Evolutionary conservation across 2,113 vertebrate species (phyloP), one percentile per base, ranked within the genome.

Genomic region (Chloropsis hardwickii): DNA sequence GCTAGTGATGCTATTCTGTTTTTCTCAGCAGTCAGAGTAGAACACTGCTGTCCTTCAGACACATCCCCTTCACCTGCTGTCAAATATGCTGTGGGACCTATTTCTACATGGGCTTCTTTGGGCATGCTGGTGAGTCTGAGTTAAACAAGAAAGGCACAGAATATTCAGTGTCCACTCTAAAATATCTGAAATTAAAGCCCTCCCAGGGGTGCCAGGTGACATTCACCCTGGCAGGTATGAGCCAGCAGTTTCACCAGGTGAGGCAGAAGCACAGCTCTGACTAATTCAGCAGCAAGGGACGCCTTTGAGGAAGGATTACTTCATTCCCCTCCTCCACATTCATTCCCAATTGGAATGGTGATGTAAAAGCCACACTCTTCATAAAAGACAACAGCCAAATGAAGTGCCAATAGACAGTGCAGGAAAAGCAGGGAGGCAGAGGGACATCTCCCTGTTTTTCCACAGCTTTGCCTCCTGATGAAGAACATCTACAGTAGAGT

Each of bases 111-210:
- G n/a, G 50, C 44, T 58, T 54, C 82, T 83, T 69, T 21, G 4
- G 27, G 22, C 9, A 42, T 24, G 58, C 35, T 56, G 33, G 3
- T 23, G 76, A 71, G 51, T 40, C 7, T 17, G 23, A 51, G 39
- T 31, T 45, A 77, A 70, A 69, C 19, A 35, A 57, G 39, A 47
- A 67, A 83, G 20, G 13, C 58, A 42, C 35, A 29, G n/a, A 71
- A 48, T 14, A 56, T 31, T 71, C 7, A 4, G 5, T 9, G 24
- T 20, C 0, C 0, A 39, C 29, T 13, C 25, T 53, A 50, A 61
- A 83, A 70, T 39, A n/a, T 2, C 33, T 44, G 6, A 39, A 51
- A 37, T 62, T 11, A 61, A 65, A 22, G 15, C n/a, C 29, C 18
- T 61, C 33, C 60, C 39, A 14, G 2, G 2, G 18, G 45, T 37